Evolutionary conservation across 2,797 vertebrate genomes (phyloP).

Genomic region (Centropyge bicolor): DNA sequence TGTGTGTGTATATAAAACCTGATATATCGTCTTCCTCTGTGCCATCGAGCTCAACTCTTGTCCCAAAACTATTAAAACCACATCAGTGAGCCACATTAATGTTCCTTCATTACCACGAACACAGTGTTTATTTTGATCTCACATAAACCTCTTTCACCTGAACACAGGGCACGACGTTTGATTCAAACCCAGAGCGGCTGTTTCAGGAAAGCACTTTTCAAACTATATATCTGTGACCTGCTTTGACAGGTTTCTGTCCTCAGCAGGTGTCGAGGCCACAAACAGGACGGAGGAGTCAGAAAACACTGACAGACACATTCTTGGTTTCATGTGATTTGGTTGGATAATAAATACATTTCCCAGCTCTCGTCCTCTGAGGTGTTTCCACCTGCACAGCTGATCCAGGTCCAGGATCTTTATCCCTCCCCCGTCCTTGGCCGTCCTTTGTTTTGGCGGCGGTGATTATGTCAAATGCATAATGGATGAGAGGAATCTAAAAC

Average conservation of each 20-base stretch:
- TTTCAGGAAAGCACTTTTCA: not conserved
- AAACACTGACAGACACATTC: not conserved
- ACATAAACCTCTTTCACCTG: not conserved
- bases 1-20: not conserved
- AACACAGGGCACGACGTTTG: not conserved
- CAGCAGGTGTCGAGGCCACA: not conserved
- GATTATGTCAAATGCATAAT: constrained; percentile 55
- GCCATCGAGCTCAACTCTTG: not conserved
- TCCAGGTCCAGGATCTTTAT: constrained; percentile 15
- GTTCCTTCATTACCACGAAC: not conserved
- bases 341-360: not conserved
- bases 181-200: not conserved
- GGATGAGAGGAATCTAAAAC: constrained; percentile 43
- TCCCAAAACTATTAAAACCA: not conserved
- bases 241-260: not conserved
- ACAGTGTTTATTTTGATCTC: not conserved
- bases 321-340: not conserved
- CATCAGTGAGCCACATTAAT: not conserved
- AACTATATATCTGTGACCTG: not conserved
- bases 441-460: constrained; percentile 34
- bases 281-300: not conserved
- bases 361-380: not conserved
- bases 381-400: constrained; percentile 9
- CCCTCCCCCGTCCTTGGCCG: constrained; percentile 24
- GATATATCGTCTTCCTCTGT: not conserved